A percentile compares a stretch with the other conserved stretches of the same genome.
Evolutionary conservation across 2,113 vertebrate species (phyloP).

Genomic region (Microtus richardsoni): DNA sequence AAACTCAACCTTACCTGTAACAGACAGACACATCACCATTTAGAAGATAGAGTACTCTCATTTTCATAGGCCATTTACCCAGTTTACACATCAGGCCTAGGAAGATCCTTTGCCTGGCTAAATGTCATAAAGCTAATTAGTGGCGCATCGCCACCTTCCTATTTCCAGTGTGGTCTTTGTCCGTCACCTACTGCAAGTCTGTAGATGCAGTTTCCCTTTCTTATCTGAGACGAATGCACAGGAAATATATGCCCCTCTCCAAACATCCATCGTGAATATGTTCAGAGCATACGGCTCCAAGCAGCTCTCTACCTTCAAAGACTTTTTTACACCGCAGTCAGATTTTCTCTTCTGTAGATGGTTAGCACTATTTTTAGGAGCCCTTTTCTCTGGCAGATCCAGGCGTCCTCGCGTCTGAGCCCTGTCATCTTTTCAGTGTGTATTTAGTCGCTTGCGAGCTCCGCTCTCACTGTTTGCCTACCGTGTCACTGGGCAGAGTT

Average conservation of each 20-base stretch:
- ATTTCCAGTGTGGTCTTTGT: background rate
- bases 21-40: background rate
- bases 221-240: constrained; percentile 38
- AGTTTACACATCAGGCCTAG: background rate
- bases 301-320: constrained; percentile 72
- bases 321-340: constrained; percentile 42
- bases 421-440: constrained; percentile 65
- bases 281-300: constrained; percentile 42
- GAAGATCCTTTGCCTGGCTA: background rate
- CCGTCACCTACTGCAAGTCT: background rate
- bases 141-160: background rate
- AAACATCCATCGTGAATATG: constrained; percentile 60
- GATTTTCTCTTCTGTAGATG: constrained; percentile 70
- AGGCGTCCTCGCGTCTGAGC: constrained; percentile 46
- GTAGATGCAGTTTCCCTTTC: background rate
- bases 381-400: constrained; percentile 55
- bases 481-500: constrained; percentile 53
- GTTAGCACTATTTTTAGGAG: constrained; percentile 72
- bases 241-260: constrained; percentile 42
- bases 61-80: background rate
- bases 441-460: constrained; percentile 67
- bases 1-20: background rate
- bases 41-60: background rate
- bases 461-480: background rate
- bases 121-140: background rate